Base-by-base conservation (phyloP, 1,140 invertebrate species). In the Lepidurus arcticus region DNA sequence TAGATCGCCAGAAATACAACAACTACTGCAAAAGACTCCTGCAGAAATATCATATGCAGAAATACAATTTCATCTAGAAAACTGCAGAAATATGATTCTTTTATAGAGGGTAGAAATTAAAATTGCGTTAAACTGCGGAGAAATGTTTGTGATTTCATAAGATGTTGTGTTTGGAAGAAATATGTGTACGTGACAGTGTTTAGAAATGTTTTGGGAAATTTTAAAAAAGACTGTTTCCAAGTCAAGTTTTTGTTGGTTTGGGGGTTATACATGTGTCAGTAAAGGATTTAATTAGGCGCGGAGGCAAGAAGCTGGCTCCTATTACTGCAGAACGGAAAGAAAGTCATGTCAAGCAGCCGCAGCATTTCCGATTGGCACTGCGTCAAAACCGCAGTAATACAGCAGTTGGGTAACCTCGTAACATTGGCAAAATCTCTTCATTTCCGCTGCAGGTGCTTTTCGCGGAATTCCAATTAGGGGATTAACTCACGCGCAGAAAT, bases 341-440 rank as follows among this genome's bases (percentile, higher is more conserved):
- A 65, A 65, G 53, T 65, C 53, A 65, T 65, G 53, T 65, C 53
- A 65, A 65, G 21, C 53, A 65, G 53, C 53, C 53, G 21, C 53
- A 65, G 53, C 53, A 21, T 65, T 65, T 65, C 53, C 53, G 53
- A 65, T 65, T 65, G 53, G 53, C 53, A 65, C 53, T 13, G 53
- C 53, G 13, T 65, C 53, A 65, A 65, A 65, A 34, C 34, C 34
- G 4, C 53, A n/a, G 16, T 65, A 65, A 7, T 13, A 13, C 53
- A 21, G 6, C 53, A 34, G 34, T 65, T 21, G 53, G 1, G 16
- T 21, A 13, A n/a, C 53, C 10, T 21, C 53, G 53, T 65, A n/a
- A 65, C 53, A 21, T 65, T 21, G 21, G 53, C 53, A 65, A 65
- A 65, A n/a, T 7, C 16, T 65, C 34, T 65, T 16, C 53, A 65